Percentiles rank a stretch among this genome's conserved stretches.
Evolutionary conservation across 2,888 invertebrate genomes (phyloP).

Genomic region (Tigriopus californicus): DNA sequence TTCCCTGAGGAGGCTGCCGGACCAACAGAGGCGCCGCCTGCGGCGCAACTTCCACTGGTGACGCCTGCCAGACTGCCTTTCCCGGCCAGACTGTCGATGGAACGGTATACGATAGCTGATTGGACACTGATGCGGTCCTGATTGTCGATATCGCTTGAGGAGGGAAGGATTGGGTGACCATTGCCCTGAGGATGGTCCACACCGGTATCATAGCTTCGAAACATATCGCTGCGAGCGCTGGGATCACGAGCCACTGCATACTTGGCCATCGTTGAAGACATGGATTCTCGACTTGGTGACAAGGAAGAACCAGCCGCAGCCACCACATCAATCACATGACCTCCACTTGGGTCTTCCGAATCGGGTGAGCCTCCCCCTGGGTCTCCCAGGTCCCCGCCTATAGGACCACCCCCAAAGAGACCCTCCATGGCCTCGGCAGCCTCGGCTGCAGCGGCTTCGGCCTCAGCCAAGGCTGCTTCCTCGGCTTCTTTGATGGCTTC

Average conservation of each 20-base stretch:
- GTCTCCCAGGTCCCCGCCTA: conserved; percentile 9
- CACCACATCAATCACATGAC: too few species aligned
- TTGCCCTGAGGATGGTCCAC: too few species aligned
- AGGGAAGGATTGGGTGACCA: too few species aligned
- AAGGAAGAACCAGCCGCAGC: too few species aligned
- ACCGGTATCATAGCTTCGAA: too few species aligned
- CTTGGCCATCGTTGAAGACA: neutral
- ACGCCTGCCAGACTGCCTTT: conserved; percentile 41
- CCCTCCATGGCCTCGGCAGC: conserved; percentile 28
- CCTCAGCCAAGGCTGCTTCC: conserved; percentile 52
- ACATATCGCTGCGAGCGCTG: too few species aligned
- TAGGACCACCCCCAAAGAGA: neutral
- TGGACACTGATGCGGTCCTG: too few species aligned
- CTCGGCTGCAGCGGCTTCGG: conserved; percentile 42
- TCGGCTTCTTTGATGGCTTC: conserved; percentile 30
- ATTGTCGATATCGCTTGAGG: too few species aligned
- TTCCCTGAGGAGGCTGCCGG: conserved; percentile 3
- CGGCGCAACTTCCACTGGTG: conserved; percentile 54
- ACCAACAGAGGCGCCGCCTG: conserved; percentile 23
- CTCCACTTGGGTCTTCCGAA: too few species aligned
- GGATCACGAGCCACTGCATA: neutral
- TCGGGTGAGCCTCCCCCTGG: neutral
- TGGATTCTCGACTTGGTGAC: conserved; percentile 1
- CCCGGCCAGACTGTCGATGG: neutral
- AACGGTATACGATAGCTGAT: neutral